phyloP scores from a whole-genome alignment of 2,888 invertebrate genomes.

The Mycalesis mineus region DNA sequence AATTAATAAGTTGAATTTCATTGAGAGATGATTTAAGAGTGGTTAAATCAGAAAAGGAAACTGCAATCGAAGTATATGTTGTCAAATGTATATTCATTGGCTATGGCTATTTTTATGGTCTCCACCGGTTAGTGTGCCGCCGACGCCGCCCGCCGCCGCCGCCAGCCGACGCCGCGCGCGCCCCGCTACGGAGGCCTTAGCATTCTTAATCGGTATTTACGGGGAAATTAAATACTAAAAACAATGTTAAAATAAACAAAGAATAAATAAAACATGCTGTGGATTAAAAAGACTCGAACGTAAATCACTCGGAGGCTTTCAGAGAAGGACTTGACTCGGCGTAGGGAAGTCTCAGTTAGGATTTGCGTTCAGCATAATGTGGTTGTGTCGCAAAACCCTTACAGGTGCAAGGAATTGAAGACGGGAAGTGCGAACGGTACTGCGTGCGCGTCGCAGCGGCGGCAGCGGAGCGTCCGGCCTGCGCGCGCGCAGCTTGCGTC shows the following conservation, averaged over 20 bases:
- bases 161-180: conserved; percentile 59
- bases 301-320: conserved; percentile 46
- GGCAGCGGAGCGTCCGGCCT: conserved; percentile 35
- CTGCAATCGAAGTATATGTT: conserved; percentile 68
- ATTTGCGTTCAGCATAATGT: conserved; percentile 75
- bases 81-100: conserved; percentile 75
- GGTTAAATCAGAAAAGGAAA: conserved; percentile 42
- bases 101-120: conserved; percentile 78
- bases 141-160: conserved; percentile 47
- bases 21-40: conserved; percentile 4
- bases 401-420: conserved; percentile 69
- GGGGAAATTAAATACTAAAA: conserved; percentile 73
- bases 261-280: conserved; percentile 23
- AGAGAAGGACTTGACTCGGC: conserved; percentile 70
- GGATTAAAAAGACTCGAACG: conserved; percentile 31
- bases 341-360: conserved; percentile 68
- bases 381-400: conserved; percentile 77
- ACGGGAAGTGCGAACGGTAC: conserved; percentile 44
- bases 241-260: conserved; percentile 62
- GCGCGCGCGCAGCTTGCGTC: conserved; percentile 25
- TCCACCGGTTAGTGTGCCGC: conserved; percentile 74
- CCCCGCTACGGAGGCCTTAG: conserved; percentile 74
- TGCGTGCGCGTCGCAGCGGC: conserved; percentile 28
- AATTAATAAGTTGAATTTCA: background rate
- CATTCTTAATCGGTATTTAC: conserved; percentile 77